Base-by-base conservation (phyloP, 1,140 invertebrate species). In the Drosophila melanica region DNA sequence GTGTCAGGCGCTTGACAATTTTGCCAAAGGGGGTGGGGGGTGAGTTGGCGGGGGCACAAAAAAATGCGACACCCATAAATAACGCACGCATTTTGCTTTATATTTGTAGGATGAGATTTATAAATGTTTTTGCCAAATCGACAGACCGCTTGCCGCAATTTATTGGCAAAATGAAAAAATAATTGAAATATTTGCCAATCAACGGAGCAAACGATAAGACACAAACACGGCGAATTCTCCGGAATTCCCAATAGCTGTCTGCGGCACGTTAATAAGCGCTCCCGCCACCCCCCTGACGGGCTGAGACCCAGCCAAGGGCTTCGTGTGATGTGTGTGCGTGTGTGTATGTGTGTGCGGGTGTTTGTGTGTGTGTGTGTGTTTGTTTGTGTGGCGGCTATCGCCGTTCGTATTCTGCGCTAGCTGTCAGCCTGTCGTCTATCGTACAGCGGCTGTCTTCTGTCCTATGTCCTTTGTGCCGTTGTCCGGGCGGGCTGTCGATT, bases 101-200 rank as follows among this genome's bases (percentile, higher is more conserved):
- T 84, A 79, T 79, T 68, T 76, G 66, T 50, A 48, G 82, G 54
- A 76, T 76, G 64, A 79, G 81, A 86, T 86, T 86, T 86, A 82
- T 82, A 86, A 82, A 86, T 79, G 79, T 76, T 67, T 71, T 65
- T 65, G 59, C 68, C 69, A 67, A 67, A 59, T 76, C 59, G 67
- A 70, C 72, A 70, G 47, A 84, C 68, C 65, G 82, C 47, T 55
- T 54, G 54, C 64, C 60, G 72, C 79, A 87, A 72, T 86, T 86
- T 58, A 87, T 79, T 76, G 82, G 78, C 75, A 69, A 86, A 86
- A 86, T 87, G 79, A 87, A 87, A 89, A 87, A 87, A 87, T 87
- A 89, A 87, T 87, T 87, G 82, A 87, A 87, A 87, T 87, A 87
- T 87, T 87, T 87, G 79, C 79, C 82, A 87, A 87, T 87, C 84